Evolutionary conservation across 2,888 invertebrate species (phyloP), one percentile per base, ranked within the genome.

Genomic region (Leptopilina drosophilae): DNA sequence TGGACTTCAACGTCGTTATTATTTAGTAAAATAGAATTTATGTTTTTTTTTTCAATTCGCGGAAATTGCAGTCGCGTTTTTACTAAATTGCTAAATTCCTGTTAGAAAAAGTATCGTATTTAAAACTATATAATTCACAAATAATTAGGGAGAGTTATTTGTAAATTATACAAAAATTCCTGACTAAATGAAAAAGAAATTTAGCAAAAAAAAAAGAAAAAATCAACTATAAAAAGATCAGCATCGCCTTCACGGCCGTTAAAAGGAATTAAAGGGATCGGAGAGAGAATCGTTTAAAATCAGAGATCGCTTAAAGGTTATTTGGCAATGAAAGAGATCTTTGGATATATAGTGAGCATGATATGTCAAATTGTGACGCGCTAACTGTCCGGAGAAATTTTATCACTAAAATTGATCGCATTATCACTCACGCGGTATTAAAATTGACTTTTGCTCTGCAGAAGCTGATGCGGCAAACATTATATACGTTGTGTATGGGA

Each of bases 381-480:
- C 73, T 73, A 73, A 73, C 73, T 73, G 56, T 56, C 73, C 73
- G 33, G 33, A 73, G 73, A 73, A 73, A 26, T 56, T 33, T 73
- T 73, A 73, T 73, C 73, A 73, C 14, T 26, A 33, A 56, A 73
- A 56, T 56, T 73, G 73, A 73, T 73, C 73, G 53, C 73, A 73
- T 73, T 73, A 73, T 73, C 73, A 73, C 73, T 73, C 33, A 56
- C 1, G 33, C 33, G 73, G 73, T 73, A 73, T 73, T 56, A 73
- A 56, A 53, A 15, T 42, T 42, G 15, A 73, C 26, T 73, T 56
- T 53, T 53, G 33, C 26, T 26, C 53, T 33, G 73, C 53, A 73
- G 73, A 56, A 73, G 73, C 73, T 26, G 12, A 14, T 20, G 53
- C 53, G 56, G 33, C 53, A 56, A 53, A 53, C 6, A 42, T 33